Evolutionary conservation across 2,113 vertebrate genomes (phyloP).

Genomic region (Siniperca chuatsi): DNA sequence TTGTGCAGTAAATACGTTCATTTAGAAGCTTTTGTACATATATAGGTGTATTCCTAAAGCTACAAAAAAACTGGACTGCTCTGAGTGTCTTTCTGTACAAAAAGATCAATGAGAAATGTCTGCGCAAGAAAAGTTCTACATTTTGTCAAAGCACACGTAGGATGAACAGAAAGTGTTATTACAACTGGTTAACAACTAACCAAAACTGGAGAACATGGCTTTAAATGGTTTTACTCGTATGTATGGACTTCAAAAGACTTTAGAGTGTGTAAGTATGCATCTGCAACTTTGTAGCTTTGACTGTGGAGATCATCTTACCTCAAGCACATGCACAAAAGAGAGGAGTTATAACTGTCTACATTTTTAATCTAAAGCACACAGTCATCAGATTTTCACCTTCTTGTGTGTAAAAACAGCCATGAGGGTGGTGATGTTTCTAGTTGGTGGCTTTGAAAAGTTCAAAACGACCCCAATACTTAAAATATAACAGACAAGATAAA

Average conservation of each 20-base stretch:
- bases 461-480: not conserved
- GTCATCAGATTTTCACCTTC: constrained; percentile 12
- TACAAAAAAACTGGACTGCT: not conserved
- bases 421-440: not conserved
- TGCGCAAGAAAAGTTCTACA: not conserved
- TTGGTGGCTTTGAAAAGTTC: not conserved
- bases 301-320: not conserved
- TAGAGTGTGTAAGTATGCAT: not conserved
- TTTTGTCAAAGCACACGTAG: not conserved
- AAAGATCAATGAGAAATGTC: not conserved
- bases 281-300: not conserved
- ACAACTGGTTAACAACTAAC: not conserved
- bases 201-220: not conserved
- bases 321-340: not conserved
- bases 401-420: not conserved
- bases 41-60: not conserved
- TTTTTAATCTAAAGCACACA: constrained; percentile 1
- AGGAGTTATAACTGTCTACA: not conserved
- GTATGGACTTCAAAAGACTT: not conserved
- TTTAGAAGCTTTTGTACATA: not conserved
- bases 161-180: not conserved
- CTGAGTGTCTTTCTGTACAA: not conserved
- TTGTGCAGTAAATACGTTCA: not conserved
- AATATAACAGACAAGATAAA: not conserved
- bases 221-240: not conserved